Evolutionary conservation across 2,113 vertebrate genomes (phyloP), one percentile per base, ranked within the genome.

Genomic region (Serilophus lunatus): DNA sequence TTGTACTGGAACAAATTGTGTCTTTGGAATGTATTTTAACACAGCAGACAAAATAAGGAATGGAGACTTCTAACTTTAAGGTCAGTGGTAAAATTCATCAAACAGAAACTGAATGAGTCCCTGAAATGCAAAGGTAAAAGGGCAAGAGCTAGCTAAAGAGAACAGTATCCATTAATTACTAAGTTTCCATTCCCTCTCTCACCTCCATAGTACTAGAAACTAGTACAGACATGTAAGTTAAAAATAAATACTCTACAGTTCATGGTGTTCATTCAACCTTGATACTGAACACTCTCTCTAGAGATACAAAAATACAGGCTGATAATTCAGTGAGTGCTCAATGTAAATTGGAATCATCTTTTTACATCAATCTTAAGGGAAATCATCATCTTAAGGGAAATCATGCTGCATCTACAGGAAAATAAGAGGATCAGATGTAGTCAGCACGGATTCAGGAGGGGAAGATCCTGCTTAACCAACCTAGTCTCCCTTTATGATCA

Each of bases 21-120:
- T 66, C 38, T 91, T 71, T 61, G 64, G 51, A 92, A 95, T 84
- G 13, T 80, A 87, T 94, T 92, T 92, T 95, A 95, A 82, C 66
- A 80, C 47, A 95, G 42, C 14, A 88, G 42, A 80, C 19, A 60
- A 94, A 77, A 72, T 35, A 90, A 87, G 26, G 12, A 45, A 20
- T 44, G 33, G 31, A 85, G 42, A 18, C 35, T 72, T 91, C 13
- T n/a, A 36, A 19, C 57, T 85, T 80, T 88, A 47, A 90, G 35
- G 35, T 45, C 44, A 81, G 10, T 44, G 1, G 1, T 40, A 86
- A 92, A 90, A 71, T 64, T 77, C 35, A 68, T 25, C 18, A 65
- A 65, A 44, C 29, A 75, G 59, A 88, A 93, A 23, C 54, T 78
- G 51, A 93, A 93, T 51, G 35, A 91, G 51, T 89, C 24, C 22